Base-by-base conservation (phyloP, 2,888 invertebrate species). In the Sisyra terminalis region DNA sequence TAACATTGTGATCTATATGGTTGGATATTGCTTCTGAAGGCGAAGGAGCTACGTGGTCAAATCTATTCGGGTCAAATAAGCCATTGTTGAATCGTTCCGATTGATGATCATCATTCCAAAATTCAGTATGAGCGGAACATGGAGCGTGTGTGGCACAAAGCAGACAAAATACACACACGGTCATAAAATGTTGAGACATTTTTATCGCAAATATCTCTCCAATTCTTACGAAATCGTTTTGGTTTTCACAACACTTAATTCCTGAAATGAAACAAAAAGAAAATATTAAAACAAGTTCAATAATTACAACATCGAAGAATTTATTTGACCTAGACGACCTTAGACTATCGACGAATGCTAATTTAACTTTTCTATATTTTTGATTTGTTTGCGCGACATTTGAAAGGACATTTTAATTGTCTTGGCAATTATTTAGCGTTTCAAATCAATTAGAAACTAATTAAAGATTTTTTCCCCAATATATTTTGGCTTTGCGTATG, bases 81-180 rank as follows among this genome's bases (percentile, higher is more conserved):
- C 43, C 43, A 31, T 37, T 31, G 11, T 43, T 43, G 5, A 18
- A 43, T 15, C 30, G 46, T 42, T 49, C 34, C 47, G 45, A 41
- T 39, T 38, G 38, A 46, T 40, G 42, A 46, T 46, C 37, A 43
- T 41, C 42, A 18, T 46, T 18, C 2, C 37, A 40, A 9, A 57
- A 51, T 50, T 69, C 71, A 39, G 73, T 65, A 54, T 85, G 84
- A 2, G 83, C 79, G 38, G 76, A 77, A 55, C 86, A 85, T 0
- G 78, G 78, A 30, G 72, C 65, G 54, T 83, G 83, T 9, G 83
- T 76, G 2, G 84, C 82, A 54, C 84, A 85, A 1, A 86, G 64
- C 39, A 86, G 69, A 55, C 86, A 86, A 52, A 86, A 79, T 61
- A 86, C 78, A 56, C 85, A 84, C n/a, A 84, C 83, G 10, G 82